Conservation (phyloP, 2,113 vertebrate genomes). For the Empidonax traillii region DNA sequence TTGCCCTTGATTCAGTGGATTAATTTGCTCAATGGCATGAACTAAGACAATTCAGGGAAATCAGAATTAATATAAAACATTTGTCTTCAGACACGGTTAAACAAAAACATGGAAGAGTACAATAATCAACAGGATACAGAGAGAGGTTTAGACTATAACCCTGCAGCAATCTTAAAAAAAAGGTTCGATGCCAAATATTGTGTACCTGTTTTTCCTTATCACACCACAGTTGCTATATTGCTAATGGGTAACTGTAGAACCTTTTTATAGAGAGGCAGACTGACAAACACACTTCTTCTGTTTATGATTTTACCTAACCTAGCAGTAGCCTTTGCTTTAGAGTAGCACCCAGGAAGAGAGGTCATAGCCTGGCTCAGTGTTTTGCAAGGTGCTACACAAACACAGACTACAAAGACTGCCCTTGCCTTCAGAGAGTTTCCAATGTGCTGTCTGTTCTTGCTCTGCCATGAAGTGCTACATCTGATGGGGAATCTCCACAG, state of each 20-base stretch:
- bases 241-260: neutral
- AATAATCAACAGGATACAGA: neutral
- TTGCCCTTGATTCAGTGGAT: constrained; percentile 47
- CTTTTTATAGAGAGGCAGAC: neutral
- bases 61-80: constrained; percentile 63
- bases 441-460: neutral
- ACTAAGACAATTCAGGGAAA: constrained; percentile 64
- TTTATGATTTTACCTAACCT: neutral
- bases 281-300: neutral
- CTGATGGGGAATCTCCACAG: neutral
- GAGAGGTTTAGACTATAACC: neutral
- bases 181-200: neutral
- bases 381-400: neutral
- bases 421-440: neutral
- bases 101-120: neutral
- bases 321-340: neutral
- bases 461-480: neutral
- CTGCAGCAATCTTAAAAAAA: neutral
- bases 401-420: neutral
- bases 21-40: constrained; percentile 52
- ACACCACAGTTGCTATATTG: neutral
- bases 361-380: neutral
- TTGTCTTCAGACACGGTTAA: constrained; percentile 33
- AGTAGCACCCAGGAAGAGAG: neutral
- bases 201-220: neutral